phyloP scores from a whole-genome alignment of 1,140 invertebrate genomes.

The Eurosta solidaginis region DNA sequence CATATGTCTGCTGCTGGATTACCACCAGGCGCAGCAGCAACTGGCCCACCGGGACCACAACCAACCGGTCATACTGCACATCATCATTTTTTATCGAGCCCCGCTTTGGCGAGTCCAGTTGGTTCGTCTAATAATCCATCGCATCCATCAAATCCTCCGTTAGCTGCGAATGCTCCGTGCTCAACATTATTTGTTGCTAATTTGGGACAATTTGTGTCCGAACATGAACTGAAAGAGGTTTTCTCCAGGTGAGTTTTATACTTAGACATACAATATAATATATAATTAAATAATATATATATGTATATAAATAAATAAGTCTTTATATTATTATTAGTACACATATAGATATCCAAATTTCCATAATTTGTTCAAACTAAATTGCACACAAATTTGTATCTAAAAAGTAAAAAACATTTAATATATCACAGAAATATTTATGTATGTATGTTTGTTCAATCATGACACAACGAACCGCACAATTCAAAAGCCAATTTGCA shows the following conservation, averaged over 20 bases:
- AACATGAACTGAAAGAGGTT: slow-evolving; percentile 96
- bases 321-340: no score
- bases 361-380: no score
- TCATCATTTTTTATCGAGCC: slow-evolving; percentile 80
- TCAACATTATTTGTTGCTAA: slow-evolving; percentile 98
- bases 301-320: not conserved
- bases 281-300: not conserved
- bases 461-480: no score
- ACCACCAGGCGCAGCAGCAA: slow-evolving; percentile 30
- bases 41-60: slow-evolving; percentile 5
- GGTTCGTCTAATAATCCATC: slow-evolving; percentile 74
- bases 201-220: slow-evolving; percentile 92
- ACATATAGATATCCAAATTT: no score
- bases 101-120: slow-evolving; percentile 83
- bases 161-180: slow-evolving; percentile 77
- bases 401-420: no score
- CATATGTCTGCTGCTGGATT: slow-evolving; percentile 63
- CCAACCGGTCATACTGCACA: slow-evolving; percentile 48
- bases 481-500: not conserved
- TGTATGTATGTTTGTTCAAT: no score
- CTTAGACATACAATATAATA: not conserved
- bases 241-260: slow-evolving; percentile 84
- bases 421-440: not conserved
- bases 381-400: no score
- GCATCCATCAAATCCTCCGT: slow-evolving; percentile 63